Evolutionary conservation across 1,140 invertebrate species (phyloP).

Genomic region (Frieseomelitta varia): DNA sequence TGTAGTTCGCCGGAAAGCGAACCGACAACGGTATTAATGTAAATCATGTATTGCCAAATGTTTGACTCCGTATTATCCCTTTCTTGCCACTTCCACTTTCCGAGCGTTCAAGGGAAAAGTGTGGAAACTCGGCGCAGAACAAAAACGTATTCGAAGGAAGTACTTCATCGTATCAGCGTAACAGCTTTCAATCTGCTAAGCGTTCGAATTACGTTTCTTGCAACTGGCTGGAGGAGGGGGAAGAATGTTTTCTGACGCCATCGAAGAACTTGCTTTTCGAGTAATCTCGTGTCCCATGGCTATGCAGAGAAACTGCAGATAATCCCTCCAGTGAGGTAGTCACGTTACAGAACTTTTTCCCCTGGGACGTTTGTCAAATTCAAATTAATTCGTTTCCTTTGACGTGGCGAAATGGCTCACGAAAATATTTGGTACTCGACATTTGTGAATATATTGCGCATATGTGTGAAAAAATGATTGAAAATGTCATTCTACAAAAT

Average conservation of each 20-base stretch:
- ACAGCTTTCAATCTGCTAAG: constrained; percentile 51
- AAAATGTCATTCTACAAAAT: too few species aligned
- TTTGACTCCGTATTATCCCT: neutral
- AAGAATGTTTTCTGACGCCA: constrained; percentile 61
- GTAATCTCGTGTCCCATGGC: constrained; percentile 41
- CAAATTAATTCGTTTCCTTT: neutral
- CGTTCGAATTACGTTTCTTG: constrained; percentile 61
- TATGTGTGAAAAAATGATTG: too few species aligned
- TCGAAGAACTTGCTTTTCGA: constrained; percentile 51
- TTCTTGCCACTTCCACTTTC: neutral
- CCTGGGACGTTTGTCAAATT: constrained; percentile 7
- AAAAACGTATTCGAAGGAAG: constrained; percentile 43
- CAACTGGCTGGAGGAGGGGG: constrained; percentile 29
- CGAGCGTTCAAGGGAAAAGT: neutral
- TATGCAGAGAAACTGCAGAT: constrained; percentile 34
- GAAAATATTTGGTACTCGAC: neutral
- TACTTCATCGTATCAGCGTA: constrained; percentile 42
- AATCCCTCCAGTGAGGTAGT: constrained; percentile 28
- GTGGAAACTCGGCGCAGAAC: constrained; percentile 6
- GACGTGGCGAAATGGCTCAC: neutral
- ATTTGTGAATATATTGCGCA: neutral
- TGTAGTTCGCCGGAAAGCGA: neutral
- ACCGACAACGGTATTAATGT: constrained; percentile 1
- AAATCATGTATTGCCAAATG: constrained; percentile 2
- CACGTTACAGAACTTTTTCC: neutral